Evolutionary conservation across 2,113 vertebrate species (phyloP), one percentile per base, ranked within the genome.

Genomic region (Nibea coibor): DNA sequence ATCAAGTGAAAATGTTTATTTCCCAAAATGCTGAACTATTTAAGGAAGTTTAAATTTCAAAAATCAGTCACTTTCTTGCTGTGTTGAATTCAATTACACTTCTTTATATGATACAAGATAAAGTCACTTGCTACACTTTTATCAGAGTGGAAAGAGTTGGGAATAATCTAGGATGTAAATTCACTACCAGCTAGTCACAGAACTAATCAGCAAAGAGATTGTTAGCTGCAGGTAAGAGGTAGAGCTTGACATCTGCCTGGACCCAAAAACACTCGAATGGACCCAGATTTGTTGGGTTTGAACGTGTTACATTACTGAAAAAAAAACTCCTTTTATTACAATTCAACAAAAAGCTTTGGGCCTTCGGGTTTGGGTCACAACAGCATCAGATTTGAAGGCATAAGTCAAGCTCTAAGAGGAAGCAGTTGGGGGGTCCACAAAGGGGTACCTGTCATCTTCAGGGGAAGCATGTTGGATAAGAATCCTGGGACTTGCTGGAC

Each of bases 381-480:
- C 64, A 17, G 75, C 61, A 53, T 80, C 80, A 83, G 43, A 76
- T 67, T 91, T 73, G 3, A 72, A 87, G 86, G 86, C 84, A 81
- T 61, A 74, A 89, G 90, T 93, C 83, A 91, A 91, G 92, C 91
- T 91, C 83, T 88, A 28, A 73, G 50, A 79, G 62, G 75, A 73
- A 69, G 79, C 57, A 45, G 31, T 31, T 50, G 80, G 48, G 35
- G 64, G 72, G 39, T 84, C 88, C 88, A 90, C 88, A 82, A 56
- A 80, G 62, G 94, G 95, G 94, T 98, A 98, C 97, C 98, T 98
- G 97, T 98, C 97, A 93, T 98, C 97, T 94, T 98, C 97, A 81
- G 97, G 97, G 96, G 97, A 97, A 72, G 96, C 97, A 94, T 98
- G 97, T 94, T 98, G 96, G 94, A 98, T 98, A 94, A 98, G 96